Evolutionary conservation across 2,888 invertebrate species (phyloP).

Genomic region (Meliscaeva auricollis): DNA sequence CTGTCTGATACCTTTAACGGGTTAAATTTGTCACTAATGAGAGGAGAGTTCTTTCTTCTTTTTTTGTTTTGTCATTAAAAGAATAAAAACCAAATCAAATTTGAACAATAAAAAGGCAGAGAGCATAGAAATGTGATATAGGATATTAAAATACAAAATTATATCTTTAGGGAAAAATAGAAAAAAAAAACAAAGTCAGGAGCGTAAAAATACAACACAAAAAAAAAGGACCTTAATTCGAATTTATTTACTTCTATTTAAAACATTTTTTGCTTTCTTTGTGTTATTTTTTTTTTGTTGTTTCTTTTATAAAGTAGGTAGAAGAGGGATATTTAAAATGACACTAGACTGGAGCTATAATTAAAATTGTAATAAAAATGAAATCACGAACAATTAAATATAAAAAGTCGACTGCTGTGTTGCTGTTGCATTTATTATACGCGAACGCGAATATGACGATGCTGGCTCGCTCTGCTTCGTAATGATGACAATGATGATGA

Average conservation of each 20-base stretch:
- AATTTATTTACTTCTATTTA: slow-evolving; percentile 36
- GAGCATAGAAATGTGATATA: not conserved
- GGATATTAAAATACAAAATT: slow-evolving; percentile 3
- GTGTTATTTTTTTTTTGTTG: not conserved
- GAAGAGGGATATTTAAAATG: slow-evolving; percentile 49
- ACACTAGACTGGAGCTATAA: slow-evolving; percentile 56
- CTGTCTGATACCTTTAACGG: slow-evolving; percentile 64
- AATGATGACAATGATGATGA: slow-evolving; percentile 2
- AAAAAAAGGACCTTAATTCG: slow-evolving; percentile 61
- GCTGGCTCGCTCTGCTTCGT: not conserved
- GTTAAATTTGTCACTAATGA: slow-evolving; percentile 72
- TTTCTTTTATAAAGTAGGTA: slow-evolving; percentile 4
- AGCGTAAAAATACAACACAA: slow-evolving; percentile 50
- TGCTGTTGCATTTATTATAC: slow-evolving; percentile 15
- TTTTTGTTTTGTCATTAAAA: slow-evolving; percentile 20
- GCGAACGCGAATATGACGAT: slow-evolving; percentile 1
- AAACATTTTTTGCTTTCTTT: slow-evolving; percentile 20
- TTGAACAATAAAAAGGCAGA: slow-evolving; percentile 1
- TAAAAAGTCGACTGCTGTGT: slow-evolving; percentile 32
- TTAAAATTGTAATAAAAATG: slow-evolving; percentile 72
- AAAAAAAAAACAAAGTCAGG: slow-evolving; percentile 46
- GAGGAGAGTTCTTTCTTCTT: slow-evolving; percentile 46
- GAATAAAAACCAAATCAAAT: slow-evolving; percentile 15
- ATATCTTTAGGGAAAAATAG: not conserved
- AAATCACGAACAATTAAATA: slow-evolving; percentile 65